These are phyloP conservation scores for Clistopyga incitator DNA, from an alignment of 2,888 invertebrate species.

Conservation along the genomic window DNA sequence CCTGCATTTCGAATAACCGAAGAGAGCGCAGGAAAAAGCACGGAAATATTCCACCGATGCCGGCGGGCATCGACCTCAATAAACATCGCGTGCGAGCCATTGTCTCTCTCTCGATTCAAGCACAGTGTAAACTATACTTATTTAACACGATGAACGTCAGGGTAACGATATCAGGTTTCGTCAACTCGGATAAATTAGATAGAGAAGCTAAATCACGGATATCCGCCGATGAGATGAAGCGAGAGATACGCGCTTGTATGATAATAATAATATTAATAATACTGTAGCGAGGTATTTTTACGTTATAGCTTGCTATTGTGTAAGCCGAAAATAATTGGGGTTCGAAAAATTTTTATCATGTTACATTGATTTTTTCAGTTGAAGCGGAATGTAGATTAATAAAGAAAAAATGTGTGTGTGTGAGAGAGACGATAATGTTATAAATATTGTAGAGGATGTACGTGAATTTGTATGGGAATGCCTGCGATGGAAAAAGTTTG, in stretches of 20 bases:
- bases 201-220: constrained; percentile 17
- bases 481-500: not conserved
- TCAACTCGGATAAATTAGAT: constrained; percentile 49
- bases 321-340: not conserved
- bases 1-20: no score
- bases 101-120: constrained; percentile 17
- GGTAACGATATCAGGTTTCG: constrained; percentile 63
- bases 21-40: no score
- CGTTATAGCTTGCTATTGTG: constrained; percentile 18
- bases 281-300: constrained; percentile 27
- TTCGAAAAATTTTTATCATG: constrained; percentile 6
- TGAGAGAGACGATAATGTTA: not conserved
- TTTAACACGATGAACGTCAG: constrained; percentile 55
- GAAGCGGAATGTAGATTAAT: not conserved
- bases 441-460: constrained; percentile 5
- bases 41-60: no score
- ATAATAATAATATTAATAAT: not conserved
- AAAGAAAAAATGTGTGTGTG: not conserved
- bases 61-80: no score
- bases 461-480: constrained; percentile 13
- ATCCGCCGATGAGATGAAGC: constrained; percentile 2
- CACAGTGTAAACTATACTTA: constrained; percentile 19
- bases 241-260: constrained; percentile 39
- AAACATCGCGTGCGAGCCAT: constrained; percentile 1
- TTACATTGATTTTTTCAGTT: constrained; percentile 9